Conservation (phyloP, 2,888 invertebrate species). For the Eilema sororculum region DNA sequence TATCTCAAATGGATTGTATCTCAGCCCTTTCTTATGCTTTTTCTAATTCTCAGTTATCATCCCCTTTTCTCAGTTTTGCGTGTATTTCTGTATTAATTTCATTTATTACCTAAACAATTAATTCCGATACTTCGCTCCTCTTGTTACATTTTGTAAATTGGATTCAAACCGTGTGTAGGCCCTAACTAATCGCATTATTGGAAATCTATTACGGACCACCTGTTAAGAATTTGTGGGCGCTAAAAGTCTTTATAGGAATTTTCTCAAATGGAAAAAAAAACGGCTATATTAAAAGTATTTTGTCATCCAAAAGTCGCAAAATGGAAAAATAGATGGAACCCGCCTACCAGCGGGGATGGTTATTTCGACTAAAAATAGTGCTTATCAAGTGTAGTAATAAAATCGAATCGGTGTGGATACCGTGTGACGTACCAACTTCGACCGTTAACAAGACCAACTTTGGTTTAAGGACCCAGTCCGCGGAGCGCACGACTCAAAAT, state of each 20-base stretch:
- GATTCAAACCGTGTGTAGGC: conserved; percentile 4
- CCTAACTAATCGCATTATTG: conserved; percentile 31
- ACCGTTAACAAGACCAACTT: too few relatives aligned
- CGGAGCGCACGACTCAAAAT: too few relatives aligned
- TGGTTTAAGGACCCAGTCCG: too few relatives aligned
- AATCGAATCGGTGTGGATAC: neutral
- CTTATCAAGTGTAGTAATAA: neutral
- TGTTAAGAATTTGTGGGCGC: conserved; percentile 10
- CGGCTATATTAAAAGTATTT: neutral
- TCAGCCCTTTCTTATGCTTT: neutral
- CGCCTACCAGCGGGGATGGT: too few relatives aligned
- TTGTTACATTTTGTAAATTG: conserved; percentile 11
- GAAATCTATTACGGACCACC: conserved; percentile 23
- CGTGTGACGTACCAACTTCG: neutral
- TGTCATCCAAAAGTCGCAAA: neutral
- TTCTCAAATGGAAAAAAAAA: neutral
- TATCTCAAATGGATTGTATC: neutral
- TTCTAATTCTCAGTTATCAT: neutral
- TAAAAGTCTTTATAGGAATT: neutral
- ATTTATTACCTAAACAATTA: conserved; percentile 23
- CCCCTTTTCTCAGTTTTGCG: neutral
- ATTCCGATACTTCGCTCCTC: conserved; percentile 13
- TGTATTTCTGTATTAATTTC: conserved; percentile 13
- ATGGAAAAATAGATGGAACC: too few relatives aligned
- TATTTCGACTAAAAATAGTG: neutral